phyloP scores from a whole-genome alignment of 2,113 vertebrate genomes.

The Hyla sarda region DNA sequence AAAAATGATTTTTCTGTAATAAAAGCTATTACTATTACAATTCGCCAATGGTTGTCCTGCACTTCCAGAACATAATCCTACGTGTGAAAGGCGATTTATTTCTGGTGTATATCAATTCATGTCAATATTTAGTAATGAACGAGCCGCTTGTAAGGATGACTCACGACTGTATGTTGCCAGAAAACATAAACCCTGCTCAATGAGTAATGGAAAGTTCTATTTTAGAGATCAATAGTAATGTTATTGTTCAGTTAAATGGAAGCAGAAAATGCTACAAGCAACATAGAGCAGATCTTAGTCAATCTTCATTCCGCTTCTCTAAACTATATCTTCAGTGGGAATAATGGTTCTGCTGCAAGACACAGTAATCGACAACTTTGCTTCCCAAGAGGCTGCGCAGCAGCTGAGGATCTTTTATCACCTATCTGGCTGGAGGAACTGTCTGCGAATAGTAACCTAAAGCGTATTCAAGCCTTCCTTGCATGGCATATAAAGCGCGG shows the following conservation, averaged over 20 bases:
- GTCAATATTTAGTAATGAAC: neutral
- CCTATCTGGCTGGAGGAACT: neutral
- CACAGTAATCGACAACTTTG: neutral
- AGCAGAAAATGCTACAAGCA: slow-evolving; percentile 5
- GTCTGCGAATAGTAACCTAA: neutral
- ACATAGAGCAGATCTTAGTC: neutral
- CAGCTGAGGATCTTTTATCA: slow-evolving; percentile 9
- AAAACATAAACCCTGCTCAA: neutral
- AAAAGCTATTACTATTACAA: neutral
- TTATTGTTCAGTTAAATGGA: slow-evolving; percentile 5
- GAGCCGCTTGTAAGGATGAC: slow-evolving; percentile 9
- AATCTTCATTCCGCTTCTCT: neutral
- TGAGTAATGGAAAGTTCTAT: slow-evolving; percentile 34
- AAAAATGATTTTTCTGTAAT: too few relatives aligned
- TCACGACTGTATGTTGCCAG: neutral
- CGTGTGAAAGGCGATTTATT: slow-evolving; percentile 9
- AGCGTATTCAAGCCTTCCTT: neutral
- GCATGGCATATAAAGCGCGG: neutral
- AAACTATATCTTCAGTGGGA: neutral
- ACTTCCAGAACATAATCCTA: neutral
- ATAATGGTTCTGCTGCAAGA: neutral
- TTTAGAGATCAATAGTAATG: neutral
- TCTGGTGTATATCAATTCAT: neutral
- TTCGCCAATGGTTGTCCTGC: neutral
- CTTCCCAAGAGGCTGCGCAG: slow-evolving; percentile 19